Evolutionary conservation across 2,113 vertebrate species (phyloP), one percentile per base, ranked within the genome.

Genomic region (Hepsetus odoe): DNA sequence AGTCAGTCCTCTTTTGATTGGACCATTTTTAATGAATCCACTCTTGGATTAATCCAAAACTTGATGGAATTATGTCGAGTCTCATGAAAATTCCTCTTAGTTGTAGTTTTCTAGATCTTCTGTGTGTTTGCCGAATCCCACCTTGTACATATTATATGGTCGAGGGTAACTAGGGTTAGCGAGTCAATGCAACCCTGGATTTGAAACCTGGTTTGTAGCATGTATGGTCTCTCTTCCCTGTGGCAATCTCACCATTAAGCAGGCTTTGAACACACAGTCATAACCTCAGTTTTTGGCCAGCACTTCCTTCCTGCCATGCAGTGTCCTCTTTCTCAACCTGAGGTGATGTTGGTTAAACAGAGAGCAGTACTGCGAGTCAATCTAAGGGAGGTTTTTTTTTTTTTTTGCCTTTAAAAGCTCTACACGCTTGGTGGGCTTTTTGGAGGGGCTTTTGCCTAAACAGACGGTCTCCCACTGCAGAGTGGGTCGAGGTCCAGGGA

Each of bases 401-500:
- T 32, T 53, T 42, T 69, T 85, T 79, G 49, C 79, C 85, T 89
- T 76, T 87, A 79, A 72, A 46, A 62, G 82, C 82, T 86, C 83
- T 65, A 85, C 80, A 61, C 72, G 85, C 90, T 89, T 86, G 88
- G 88, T 88, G 88, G 89, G 88, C 86, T 90, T 86, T 90, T 85
- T 82, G 91, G 91, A 90, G 91, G 90, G 90, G 86, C 81, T 90
- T 89, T 88, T 76, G 76, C 78, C 79, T 68, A 88, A 90, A 93
- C 92, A 93, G 92, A 93, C 90, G 91, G 92, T 89, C 91, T 88
- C 86, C 77, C 85, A 86, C 91, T 88, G 85, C 87, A 85, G 87
- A 89, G 85, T 80, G 90, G 87, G 88, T 89, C 78, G 67, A 80
- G 87, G 90, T 90, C 92, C 92, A 92, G 89, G 80, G 90, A 90